Conservation (phyloP, 2,888 invertebrate species). For the Elysia crispata region DNA sequence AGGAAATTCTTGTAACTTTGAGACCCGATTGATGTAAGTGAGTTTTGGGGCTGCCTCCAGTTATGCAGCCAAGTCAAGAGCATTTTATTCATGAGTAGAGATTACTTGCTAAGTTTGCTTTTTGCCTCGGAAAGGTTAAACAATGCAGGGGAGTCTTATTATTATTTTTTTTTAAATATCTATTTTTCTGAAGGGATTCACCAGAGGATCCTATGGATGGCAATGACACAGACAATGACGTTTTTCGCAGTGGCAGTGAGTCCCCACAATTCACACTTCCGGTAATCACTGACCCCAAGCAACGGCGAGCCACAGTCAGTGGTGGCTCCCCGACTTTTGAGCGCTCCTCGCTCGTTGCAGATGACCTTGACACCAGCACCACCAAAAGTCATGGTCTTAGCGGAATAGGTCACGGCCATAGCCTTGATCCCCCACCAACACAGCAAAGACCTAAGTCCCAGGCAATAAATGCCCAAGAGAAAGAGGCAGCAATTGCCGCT, state of each 20-base stretch:
- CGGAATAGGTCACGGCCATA: no score
- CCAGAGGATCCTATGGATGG: slow-evolving; percentile 61
- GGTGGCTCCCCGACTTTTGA: slow-evolving; percentile 81
- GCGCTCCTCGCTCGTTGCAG: slow-evolving; percentile 67
- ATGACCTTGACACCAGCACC: slow-evolving; percentile 60
- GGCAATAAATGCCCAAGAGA: slow-evolving; percentile 53
- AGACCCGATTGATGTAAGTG: no score
- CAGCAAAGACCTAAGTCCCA: slow-evolving; percentile 68
- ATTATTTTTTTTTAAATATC: not conserved
- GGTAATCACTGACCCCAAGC: slow-evolving; percentile 77
- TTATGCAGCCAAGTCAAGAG: no score
- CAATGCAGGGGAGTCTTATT: no score
- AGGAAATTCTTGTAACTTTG: no score
- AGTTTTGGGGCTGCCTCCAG: no score
- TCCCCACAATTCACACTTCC: slow-evolving; percentile 71
- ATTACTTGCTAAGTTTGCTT: no score
- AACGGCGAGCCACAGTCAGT: slow-evolving; percentile 91
- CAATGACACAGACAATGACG: slow-evolving; percentile 78
- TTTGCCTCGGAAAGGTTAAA: no score
- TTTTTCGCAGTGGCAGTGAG: slow-evolving; percentile 75
- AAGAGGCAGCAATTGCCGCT: slow-evolving; percentile 50
- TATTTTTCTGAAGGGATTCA: slow-evolving; percentile 45
- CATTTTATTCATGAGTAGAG: no score
- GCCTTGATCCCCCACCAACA: slow-evolving; percentile 41
- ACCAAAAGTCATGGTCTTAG: no score